Base-by-base conservation (phyloP, 2,888 invertebrate genomes). In the Drosophila rubida region DNA sequence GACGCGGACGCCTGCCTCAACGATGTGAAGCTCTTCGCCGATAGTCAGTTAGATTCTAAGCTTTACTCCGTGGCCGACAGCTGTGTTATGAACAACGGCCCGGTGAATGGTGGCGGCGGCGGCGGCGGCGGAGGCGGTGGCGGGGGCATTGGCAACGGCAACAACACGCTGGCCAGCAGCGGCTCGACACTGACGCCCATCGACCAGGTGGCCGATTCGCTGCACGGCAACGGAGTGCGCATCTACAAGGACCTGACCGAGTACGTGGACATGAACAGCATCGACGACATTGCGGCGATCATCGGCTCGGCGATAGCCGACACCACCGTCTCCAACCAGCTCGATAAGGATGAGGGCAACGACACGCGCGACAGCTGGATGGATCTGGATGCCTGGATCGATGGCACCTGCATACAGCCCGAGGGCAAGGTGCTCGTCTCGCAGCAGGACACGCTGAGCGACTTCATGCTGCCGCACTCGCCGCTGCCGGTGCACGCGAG, bases 271-370 rank as follows among this genome's bases (percentile, higher is more conserved):
- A 95, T 96, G 89, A 94, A 94, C 59, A 95, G 95, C 8, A 95
- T 96, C 78, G 96, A 96, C 75, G 96, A 97, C 84, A 95, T 97
- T 68, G 97, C 96, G 0, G 96, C 96, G 14, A 96, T 97, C 60
- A 96, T 97, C 70, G 97, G 97, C 1, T 96, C 96, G 2, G 97
- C 97, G 60, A 97, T 97, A 80, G 97, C 96, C 1, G 97, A 97
- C 87, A 96, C 97, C 8, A 97, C 97, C 0, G 96, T 96, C 35
- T 95, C 96, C n/a, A 94, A 94, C 76, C 93, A 93, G 61, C 93
- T 94, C 67, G 93, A 94, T n/a, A 94, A 94, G 73, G 96, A 96
- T 74, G 96, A 95, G 54, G 95, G 95, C 0, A 93, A 94, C 89
- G 95, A 95, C 51, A 96, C 96, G 0, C 93, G 96, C 66, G 96